Percentiles rank a stretch among this genome's conserved stretches.
Conservation (phyloP, 2,797 vertebrate genomes). For the Alcedo atthis region DNA sequence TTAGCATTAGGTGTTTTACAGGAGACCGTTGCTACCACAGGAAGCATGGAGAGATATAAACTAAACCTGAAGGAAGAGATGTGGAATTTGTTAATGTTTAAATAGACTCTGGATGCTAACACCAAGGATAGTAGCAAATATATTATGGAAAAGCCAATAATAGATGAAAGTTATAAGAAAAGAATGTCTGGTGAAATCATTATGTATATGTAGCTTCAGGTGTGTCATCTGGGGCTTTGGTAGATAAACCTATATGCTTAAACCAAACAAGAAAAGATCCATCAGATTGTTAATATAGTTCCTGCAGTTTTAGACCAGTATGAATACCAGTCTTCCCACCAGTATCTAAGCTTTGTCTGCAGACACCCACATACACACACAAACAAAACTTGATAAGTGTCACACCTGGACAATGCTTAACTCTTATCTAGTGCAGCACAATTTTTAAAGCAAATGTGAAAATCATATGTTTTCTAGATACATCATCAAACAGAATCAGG, state of each 20-base stretch:
- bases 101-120: neutral
- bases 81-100: neutral
- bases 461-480: neutral
- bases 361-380: neutral
- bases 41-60: neutral
- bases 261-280: neutral
- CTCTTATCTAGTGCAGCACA: neutral
- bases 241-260: neutral
- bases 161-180: neutral
- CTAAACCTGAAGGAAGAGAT: neutral
- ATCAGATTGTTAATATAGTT: neutral
- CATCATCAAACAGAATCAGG: neutral
- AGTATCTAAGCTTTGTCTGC: neutral
- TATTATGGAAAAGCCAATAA: neutral
- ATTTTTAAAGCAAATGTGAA: neutral
- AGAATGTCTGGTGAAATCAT: neutral
- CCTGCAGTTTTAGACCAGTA: neutral
- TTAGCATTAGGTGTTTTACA: neutral
- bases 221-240: neutral
- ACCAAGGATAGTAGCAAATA: neutral
- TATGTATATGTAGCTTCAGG: no score
- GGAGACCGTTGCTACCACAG: rapidly evolving
- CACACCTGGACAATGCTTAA: neutral
- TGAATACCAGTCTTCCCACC: neutral
- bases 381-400: neutral